phyloP scores from a whole-genome alignment of 2,797 vertebrate genomes.

The Cossypha heuglini region DNA sequence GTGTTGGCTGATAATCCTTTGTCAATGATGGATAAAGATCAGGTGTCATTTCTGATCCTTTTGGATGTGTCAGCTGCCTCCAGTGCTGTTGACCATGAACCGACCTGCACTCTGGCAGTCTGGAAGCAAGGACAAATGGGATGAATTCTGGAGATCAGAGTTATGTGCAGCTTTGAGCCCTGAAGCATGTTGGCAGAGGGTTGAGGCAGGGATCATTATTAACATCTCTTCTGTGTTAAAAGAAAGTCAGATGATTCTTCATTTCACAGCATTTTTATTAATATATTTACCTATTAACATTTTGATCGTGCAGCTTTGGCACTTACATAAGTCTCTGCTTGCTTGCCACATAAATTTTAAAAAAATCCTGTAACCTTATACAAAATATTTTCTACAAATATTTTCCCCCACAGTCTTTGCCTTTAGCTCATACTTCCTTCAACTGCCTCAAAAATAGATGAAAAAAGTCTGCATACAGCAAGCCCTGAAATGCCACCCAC shows the following conservation, averaged over 20 bases:
- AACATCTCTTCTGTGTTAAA: not conserved
- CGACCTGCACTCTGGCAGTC: not conserved
- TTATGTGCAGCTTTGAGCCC: not conserved
- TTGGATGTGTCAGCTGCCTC: conserved; percentile 19
- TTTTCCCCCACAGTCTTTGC: not conserved
- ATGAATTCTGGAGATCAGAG: not conserved
- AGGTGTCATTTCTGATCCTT: conserved; percentile 24
- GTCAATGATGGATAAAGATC: conserved; percentile 33
- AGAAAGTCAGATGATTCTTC: not conserved
- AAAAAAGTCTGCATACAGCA: not conserved
- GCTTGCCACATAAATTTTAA: not conserved
- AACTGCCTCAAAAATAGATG: not conserved
- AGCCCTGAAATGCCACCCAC: not conserved
- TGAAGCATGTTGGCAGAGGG: not conserved
- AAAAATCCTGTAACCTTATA: not conserved
- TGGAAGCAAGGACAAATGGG: not conserved
- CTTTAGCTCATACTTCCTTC: not conserved
- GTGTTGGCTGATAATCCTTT: conserved; percentile 8
- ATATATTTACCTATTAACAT: not conserved
- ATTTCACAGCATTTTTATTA: not conserved
- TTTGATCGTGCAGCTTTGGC: not conserved
- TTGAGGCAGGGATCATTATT: not conserved
- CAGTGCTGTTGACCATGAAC: conserved; percentile 15
- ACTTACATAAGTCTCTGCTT: not conserved
- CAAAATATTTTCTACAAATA: not conserved